These are phyloP conservation scores for Darevskia nairensis DNA, from an alignment of 2,797 vertebrate species.

Conservation along the genomic window DNA sequence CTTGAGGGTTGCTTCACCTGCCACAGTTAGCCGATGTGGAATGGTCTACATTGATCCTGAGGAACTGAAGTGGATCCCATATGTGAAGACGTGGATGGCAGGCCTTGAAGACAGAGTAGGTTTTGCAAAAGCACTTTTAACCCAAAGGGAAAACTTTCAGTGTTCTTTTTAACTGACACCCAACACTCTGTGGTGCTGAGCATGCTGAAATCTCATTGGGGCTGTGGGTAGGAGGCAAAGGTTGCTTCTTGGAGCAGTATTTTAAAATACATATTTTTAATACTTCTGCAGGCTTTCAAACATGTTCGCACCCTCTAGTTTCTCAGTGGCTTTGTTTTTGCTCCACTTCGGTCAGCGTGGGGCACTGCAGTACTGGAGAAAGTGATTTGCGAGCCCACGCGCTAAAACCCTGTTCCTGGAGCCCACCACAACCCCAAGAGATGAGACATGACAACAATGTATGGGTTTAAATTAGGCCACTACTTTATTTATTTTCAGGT, in stretches of 20 bases:
- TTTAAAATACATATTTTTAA: not conserved
- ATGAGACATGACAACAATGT: no score
- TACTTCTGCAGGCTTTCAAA: not conserved
- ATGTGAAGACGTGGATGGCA: conserved; percentile 87
- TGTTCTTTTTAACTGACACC: not conserved
- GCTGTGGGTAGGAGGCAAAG: not conserved
- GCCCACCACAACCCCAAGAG: no score
- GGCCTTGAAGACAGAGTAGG: conserved; percentile 78
- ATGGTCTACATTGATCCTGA: conserved; percentile 91
- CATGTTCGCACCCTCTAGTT: not conserved
- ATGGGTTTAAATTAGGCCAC: no score
- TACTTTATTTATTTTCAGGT: no score
- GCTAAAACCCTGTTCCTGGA: no score
- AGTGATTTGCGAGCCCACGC: no score
- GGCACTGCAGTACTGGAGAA: not conserved
- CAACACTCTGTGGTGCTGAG: not conserved
- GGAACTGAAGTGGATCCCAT: conserved; percentile 91
- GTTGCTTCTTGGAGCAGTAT: not conserved
- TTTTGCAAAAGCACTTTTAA: not conserved
- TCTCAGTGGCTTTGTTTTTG: not conserved
- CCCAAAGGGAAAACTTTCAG: not conserved
- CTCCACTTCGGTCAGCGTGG: not conserved
- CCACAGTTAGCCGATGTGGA: conserved; percentile 91
- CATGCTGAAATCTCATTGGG: not conserved
- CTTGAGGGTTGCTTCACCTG: conserved; percentile 88